Evolutionary conservation across 2,888 invertebrate species (phyloP), one percentile per base, ranked within the genome.

Genomic region (Mesorhabditis belari): DNA sequence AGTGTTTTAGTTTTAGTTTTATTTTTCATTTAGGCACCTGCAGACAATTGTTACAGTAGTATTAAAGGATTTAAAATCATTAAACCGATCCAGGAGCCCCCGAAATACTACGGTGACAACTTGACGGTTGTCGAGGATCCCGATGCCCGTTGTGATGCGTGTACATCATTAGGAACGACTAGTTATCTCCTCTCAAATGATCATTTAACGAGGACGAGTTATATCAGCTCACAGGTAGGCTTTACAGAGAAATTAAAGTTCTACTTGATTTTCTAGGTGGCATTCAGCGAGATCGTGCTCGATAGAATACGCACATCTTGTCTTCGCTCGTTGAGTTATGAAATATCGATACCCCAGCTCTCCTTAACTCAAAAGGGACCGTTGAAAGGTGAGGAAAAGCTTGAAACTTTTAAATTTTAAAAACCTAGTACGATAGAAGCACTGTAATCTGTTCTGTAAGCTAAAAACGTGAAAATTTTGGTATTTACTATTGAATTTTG

Each of bases 321-420:
- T 65, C 65, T 75, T 5, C 86, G 92, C 62, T 92, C 92, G 81
- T 87, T 94, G 51, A 92, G 92, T 82, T 92, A 92, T 82, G 94
- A 94, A 85, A 87, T 88, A 17, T 57, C 70, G 6, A 61, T 64
- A 1, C 61, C 67, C 6, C 50, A 60, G 23, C n/a, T n/a, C n/a
- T n/a, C n/a, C n/a, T n/a, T n/a, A n/a, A n/a, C n/a, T n/a, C n/a
- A n/a, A n/a, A n/a, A n/a, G n/a, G n/a, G n/a, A n/a, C n/a, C n/a
- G n/a, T n/a, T n/a, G n/a, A n/a, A n/a, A n/a, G n/a, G n/a, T n/a
- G n/a, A n/a, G n/a, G n/a, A n/a, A n/a, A n/a, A n/a, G n/a, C n/a
- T n/a, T n/a, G n/a, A n/a, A n/a, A n/a, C n/a, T n/a, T n/a, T n/a
- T n/a, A n/a, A n/a, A n/a, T n/a, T n/a, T n/a, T n/a, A n/a, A n/a